These are phyloP conservation scores for Macrosiphum euphorbiae DNA, from an alignment of 2,888 invertebrate species.

Conservation along the genomic window DNA sequence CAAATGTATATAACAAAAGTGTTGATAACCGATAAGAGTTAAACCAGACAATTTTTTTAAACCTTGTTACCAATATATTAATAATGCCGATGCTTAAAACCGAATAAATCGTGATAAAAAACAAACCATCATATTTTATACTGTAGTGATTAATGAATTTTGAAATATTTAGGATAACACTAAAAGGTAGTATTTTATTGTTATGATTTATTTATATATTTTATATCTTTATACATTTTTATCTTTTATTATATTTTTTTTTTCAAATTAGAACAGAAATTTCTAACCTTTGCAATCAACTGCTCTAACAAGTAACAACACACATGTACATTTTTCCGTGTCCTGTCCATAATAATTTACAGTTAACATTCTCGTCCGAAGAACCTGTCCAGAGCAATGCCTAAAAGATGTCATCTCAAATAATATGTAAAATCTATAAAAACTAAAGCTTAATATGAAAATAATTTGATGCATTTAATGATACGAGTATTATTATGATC, in stretches of 20 bases:
- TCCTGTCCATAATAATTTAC: not conserved
- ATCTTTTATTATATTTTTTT: not conserved
- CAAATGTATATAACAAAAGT: not conserved
- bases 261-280: not conserved
- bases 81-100: not conserved
- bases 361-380: not conserved
- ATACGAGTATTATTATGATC: not conserved
- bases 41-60: not conserved
- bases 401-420: not conserved
- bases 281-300: not conserved
- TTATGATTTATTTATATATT: not conserved
- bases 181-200: not conserved
- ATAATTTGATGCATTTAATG: not conserved
- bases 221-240: not conserved
- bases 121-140: no score
- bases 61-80: not conserved
- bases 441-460: not conserved
- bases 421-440: not conserved
- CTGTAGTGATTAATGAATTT: no score
- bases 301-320: not conserved
- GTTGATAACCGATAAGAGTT: not conserved
- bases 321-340: not conserved
- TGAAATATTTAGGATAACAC: not conserved
- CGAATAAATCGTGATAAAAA: not conserved
- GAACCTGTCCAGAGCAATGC: not conserved